Evolutionary conservation across 2,113 vertebrate species (phyloP).

Genomic region (Psittacus erithacus): DNA sequence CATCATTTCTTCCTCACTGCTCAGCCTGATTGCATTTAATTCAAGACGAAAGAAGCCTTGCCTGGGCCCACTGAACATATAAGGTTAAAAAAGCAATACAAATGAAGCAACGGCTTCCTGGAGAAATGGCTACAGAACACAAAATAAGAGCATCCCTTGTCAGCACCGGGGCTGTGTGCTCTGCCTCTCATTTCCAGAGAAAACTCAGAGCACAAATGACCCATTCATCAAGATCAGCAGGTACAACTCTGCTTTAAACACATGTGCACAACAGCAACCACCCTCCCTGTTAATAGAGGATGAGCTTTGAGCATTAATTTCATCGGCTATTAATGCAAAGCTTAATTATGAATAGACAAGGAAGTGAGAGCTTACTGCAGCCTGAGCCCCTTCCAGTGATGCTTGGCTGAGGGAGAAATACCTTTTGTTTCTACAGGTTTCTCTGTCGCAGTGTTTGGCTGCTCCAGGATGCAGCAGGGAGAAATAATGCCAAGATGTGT

Average conservation of each 20-base stretch:
- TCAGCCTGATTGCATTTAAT: slow-evolving; percentile 71
- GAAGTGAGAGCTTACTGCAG: slow-evolving; percentile 15
- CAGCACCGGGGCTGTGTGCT: background rate
- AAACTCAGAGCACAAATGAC: slow-evolving; percentile 34
- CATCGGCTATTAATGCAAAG: slow-evolving; percentile 17
- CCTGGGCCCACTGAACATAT: slow-evolving; percentile 44
- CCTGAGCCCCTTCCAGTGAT: background rate
- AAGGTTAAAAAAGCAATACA: slow-evolving; percentile 73
- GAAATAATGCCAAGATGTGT: background rate
- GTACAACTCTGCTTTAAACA: slow-evolving; percentile 38
- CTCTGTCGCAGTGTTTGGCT: background rate
- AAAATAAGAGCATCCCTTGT: slow-evolving; percentile 46
- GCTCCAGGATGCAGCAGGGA: background rate
- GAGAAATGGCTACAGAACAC: slow-evolving; percentile 22
- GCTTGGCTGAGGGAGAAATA: background rate
- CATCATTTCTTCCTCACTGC: slow-evolving; percentile 70
- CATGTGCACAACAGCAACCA: background rate
- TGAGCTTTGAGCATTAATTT: slow-evolving; percentile 23
- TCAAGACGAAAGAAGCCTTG: slow-evolving; percentile 59
- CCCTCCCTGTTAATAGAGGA: background rate
- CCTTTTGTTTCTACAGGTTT: background rate
- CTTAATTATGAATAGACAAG: slow-evolving; percentile 18
- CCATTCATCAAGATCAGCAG: slow-evolving; percentile 64
- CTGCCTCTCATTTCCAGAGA: slow-evolving; percentile 39
- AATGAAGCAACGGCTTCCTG: slow-evolving; percentile 41